Conservation (phyloP, 2,113 vertebrate species). For the Periophthalmus modestus region DNA sequence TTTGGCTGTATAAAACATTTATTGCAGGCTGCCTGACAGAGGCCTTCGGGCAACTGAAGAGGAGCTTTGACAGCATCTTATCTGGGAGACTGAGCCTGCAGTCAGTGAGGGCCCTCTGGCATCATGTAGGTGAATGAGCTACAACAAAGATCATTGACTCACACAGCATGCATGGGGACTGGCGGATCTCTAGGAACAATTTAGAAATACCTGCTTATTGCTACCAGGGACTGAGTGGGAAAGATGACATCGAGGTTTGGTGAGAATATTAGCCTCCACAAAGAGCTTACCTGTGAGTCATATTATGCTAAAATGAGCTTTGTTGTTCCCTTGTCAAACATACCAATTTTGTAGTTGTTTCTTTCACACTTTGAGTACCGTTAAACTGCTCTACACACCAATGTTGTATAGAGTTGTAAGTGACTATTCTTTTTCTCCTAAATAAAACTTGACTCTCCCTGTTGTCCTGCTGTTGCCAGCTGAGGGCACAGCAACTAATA, state of each 20-base stretch:
- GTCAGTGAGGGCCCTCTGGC: slow-evolving; percentile 20
- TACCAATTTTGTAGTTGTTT: not conserved
- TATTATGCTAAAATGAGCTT: not conserved
- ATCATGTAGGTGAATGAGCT: slow-evolving; percentile 12
- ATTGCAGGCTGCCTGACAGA: slow-evolving; percentile 11
- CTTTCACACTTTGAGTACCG: not conserved
- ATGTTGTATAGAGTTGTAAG: no score
- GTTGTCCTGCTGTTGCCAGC: no score
- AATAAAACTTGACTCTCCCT: no score
- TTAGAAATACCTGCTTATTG: not conserved
- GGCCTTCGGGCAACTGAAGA: slow-evolving; percentile 28
- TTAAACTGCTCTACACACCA: no score
- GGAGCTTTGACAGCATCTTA: slow-evolving; percentile 26
- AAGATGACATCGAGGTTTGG: not conserved
- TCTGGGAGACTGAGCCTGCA: slow-evolving; percentile 30
- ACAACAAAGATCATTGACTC: slow-evolving; percentile 9
- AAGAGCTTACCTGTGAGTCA: not conserved
- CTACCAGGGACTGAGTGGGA: not conserved
- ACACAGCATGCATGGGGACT: not conserved
- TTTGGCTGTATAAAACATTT: slow-evolving; percentile 15
- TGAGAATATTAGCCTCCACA: not conserved
- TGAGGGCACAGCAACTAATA: no score
- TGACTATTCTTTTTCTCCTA: no score
- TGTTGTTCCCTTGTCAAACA: not conserved
- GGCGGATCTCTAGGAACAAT: slow-evolving; percentile 6